Base-by-base conservation (phyloP, 2,888 invertebrate species). In the Epinotia brunnichana region DNA sequence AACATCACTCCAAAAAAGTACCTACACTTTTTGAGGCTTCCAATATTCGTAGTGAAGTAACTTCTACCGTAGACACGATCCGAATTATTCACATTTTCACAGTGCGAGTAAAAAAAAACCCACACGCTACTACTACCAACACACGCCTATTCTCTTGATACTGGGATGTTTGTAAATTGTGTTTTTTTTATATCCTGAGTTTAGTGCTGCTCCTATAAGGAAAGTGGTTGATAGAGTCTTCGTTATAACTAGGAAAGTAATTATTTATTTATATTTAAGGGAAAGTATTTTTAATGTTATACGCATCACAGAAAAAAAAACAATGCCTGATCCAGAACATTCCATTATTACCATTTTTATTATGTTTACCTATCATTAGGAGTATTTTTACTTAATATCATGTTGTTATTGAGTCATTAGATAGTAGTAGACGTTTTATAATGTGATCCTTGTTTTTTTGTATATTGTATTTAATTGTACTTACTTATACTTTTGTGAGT, bases 271-370 rank as follows among this genome's bases (percentile, higher is more conserved):
- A 75, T 78, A 81, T 79, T 73, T 78, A 80, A 74, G 73, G 75
- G 77, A 83, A 81, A 85, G 80, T 87, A 87, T 85, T 87, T 86
- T 84, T 81, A 86, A 84, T 81, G 83, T 85, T 84, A 81, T 81
- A 79, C 79, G 79, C 79, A 85, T 86, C 85, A 85, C 84, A 82
- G 81, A 78, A 9, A 9, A 24, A 24, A 29, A 73, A 70, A 74
- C 66, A 77, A 76, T 75, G 76, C 81, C 81, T 82, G 79, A 81
- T 74, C 81, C 78, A 75, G 76, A 77, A 88, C 90, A 90, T 90
- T 90, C 90, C 90, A 88, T 84, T 81, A 74, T 78, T 69, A 77
- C 81, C 76, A 80, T 77, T 79, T 78, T 78, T 79, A 70, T 78
- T 79, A 70, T 77, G 41, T 70, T 74, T 70, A n/a, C n/a, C n/a